Evolutionary conservation across 2,888 invertebrate genomes (phyloP).

Genomic region (Marasmarcha lunaedactyla): DNA sequence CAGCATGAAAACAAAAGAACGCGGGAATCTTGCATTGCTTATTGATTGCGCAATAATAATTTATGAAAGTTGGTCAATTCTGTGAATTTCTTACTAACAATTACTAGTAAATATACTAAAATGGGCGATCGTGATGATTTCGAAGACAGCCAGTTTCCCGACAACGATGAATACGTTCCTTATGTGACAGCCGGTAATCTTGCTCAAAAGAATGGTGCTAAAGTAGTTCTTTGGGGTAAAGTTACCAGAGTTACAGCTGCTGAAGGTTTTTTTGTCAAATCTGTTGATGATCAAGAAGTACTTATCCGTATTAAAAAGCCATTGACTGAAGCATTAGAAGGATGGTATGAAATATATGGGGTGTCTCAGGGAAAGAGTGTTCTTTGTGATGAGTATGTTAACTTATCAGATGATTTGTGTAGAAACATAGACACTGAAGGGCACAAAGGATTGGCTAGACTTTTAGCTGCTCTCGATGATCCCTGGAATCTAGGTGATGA

Average conservation of each 20-base stretch:
- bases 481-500: conserved; percentile 61
- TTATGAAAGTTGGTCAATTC: too few relatives aligned
- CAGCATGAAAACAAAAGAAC: too few relatives aligned
- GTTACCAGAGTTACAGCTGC: conserved; percentile 52
- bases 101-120: too few relatives aligned
- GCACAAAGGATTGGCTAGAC: conserved; percentile 46
- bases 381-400: conserved; percentile 54
- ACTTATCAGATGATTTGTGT: conserved; percentile 43
- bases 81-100: too few relatives aligned
- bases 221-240: conserved; percentile 58
- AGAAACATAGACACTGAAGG: conserved; percentile 54
- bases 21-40: too few relatives aligned
- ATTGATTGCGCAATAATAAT: too few relatives aligned
- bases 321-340: conserved; percentile 48
- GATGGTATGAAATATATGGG: conserved; percentile 61
- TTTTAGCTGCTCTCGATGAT: conserved; percentile 51
- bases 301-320: conserved; percentile 45
- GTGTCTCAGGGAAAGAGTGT: conserved; percentile 55
- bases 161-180: conserved; percentile 58
- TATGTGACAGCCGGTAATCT: conserved; percentile 59
- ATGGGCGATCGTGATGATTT: conserved; percentile 43
- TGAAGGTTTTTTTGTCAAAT: conserved; percentile 56
- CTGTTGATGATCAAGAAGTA: conserved; percentile 60
- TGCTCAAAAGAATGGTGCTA: conserved; percentile 54
- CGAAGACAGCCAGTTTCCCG: conserved; percentile 58